These are phyloP conservation scores for Drosophila picticornis DNA, from an alignment of 2,888 invertebrate species.

Conservation along the genomic window DNA sequence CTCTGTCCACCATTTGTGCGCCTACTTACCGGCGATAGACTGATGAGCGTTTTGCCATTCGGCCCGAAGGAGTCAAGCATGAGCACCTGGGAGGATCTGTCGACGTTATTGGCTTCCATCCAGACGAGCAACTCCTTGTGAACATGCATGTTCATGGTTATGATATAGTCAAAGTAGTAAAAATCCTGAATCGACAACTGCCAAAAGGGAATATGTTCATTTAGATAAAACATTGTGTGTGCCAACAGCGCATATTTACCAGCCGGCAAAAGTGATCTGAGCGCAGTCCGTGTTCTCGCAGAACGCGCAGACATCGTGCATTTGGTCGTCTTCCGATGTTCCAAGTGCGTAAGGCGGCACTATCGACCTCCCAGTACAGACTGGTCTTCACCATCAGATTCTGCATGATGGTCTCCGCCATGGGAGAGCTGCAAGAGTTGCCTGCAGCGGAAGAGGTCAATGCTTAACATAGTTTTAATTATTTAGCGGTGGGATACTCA, in stretches of 20 bases:
- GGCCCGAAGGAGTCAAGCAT: conserved; percentile 41
- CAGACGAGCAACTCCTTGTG: conserved; percentile 65
- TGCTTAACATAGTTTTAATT: accelerated
- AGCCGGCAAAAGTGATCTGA: conserved; percentile 89
- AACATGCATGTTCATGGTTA: conserved; percentile 94
- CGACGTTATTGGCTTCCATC: conserved; percentile 34
- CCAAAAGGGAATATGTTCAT: background rate
- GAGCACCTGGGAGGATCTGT: conserved; percentile 17
- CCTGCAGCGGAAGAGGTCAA: conserved; percentile 86
- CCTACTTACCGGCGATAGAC: conserved; percentile 55
- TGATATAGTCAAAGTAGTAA: conserved; percentile 92
- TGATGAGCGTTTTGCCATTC: conserved; percentile 27
- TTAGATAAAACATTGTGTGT: background rate
- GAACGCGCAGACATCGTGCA: conserved; percentile 86
- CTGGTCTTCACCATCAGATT: conserved; percentile 82
- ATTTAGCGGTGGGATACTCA: conserved; percentile 20
- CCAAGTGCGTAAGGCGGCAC: conserved; percentile 94
- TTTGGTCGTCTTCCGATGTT: conserved; percentile 94
- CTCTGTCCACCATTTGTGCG: background rate
- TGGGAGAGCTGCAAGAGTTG: conserved; percentile 97
- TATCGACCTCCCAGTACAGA: conserved; percentile 92
- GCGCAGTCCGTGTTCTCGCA: conserved; percentile 87
- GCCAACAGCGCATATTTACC: conserved; percentile 45
- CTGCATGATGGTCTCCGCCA: conserved; percentile 95
- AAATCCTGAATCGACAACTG: conserved; percentile 91